Percentiles rank a stretch among this genome's conserved stretches.
Evolutionary conservation across 2,797 vertebrate genomes (phyloP).

Genomic region (Cirrhinus mrigala): DNA sequence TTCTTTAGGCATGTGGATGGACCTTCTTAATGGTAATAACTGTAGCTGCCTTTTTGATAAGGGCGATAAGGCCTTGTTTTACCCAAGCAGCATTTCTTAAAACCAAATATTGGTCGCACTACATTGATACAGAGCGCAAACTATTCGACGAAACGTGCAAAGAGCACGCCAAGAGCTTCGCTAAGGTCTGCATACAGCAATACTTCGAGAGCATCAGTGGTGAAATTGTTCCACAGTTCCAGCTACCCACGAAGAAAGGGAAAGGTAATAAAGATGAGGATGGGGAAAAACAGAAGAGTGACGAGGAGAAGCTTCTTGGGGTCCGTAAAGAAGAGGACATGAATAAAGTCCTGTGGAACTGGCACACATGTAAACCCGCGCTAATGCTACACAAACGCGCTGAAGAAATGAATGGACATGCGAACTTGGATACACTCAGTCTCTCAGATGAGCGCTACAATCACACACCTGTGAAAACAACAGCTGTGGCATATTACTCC

Average conservation of each 20-base stretch:
- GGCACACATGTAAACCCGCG: conserved; percentile 92
- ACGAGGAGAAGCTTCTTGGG: conserved; percentile 88
- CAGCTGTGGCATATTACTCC: conserved; percentile 57
- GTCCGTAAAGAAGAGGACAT: conserved; percentile 88
- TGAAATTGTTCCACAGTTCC: conserved; percentile 78
- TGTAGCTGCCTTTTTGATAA: conserved; percentile 86
- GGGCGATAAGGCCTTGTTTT: conserved; percentile 93
- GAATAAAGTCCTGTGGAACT: conserved; percentile 90
- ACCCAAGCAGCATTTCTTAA: conserved; percentile 94
- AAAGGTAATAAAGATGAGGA: conserved; percentile 67
- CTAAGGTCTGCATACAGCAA: conserved; percentile 95
- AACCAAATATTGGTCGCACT: conserved; percentile 99
- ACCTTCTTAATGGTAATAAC: conserved; percentile 92
- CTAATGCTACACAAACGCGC: conserved; percentile 77
- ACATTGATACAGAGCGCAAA: conserved; percentile 93
- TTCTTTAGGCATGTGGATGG: conserved; percentile 91
- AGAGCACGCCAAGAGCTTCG: conserved; percentile 93
- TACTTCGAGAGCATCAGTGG: conserved; percentile 92
- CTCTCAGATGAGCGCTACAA: conserved; percentile 20
- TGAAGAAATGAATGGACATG: conserved; percentile 30
- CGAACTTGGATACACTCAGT: not conserved
- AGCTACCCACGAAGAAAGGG: conserved; percentile 32
- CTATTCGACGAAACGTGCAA: conserved; percentile 94
- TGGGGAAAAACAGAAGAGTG: conserved; percentile 70
- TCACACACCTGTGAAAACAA: conserved; percentile 43